Base-by-base conservation (phyloP, 1,140 invertebrate species). In the Habropoda laboriosa region DNA sequence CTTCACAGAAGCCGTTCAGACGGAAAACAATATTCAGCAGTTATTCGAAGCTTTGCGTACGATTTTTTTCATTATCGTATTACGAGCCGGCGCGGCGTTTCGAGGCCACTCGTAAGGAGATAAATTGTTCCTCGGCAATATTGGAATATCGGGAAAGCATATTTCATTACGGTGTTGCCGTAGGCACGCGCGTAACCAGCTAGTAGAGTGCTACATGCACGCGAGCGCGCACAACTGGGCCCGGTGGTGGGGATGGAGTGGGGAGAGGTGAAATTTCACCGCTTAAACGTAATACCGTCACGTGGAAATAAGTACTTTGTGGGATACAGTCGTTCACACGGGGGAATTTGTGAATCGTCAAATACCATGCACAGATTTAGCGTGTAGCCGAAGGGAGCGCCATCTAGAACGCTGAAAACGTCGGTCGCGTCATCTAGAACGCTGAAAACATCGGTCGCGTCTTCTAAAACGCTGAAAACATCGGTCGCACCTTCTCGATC, bases 141-240 rank as follows among this genome's bases (percentile, higher is more conserved):
- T 90, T 89, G 88, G 87, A 90, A 88, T 90, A 90, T 90, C 87
- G 89, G 88, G 85, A 89, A 90, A 89, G 79, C 88, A 89, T 90
- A 90, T 90, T 90, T 90, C 88, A 90, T 88, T 88, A 89, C 67
- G 73, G 60, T 64, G 75, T 58, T 51, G 40, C 57, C n/a, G 68
- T 64, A 64, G 49, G 72, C 79, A 70, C 61, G 84, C 78, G 70
- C 81, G 66, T n/a, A n/a, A n/a, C n/a, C n/a, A n/a, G n/a, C n/a
- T n/a, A n/a, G n/a, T n/a, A n/a, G n/a, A n/a, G n/a, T n/a, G n/a
- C n/a, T 72, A 55, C 38, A 51, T 77, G 12, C 38, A 47, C 74
- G 21, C 45, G 16, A 40, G 21, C n/a, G n/a, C n/a, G n/a, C n/a
- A n/a, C n/a, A n/a, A n/a, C 38, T 30, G 45, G 64, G 53, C 66